Evolutionary conservation across 2,797 vertebrate species (phyloP).

Genomic region (Oreonectes daqikongensis): DNA sequence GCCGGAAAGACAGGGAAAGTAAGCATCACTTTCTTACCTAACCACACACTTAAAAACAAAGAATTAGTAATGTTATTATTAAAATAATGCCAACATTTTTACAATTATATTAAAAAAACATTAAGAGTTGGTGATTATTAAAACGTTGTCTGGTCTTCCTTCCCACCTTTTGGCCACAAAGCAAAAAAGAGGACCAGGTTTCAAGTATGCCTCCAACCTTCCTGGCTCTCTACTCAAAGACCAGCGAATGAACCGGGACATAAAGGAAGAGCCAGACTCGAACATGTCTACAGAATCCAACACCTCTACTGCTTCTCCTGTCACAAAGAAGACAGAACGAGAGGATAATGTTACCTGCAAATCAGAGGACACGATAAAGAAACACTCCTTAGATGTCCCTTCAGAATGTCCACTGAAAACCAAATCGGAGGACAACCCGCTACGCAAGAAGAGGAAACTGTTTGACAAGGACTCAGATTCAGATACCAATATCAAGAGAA

Average conservation of each 20-base stretch:
- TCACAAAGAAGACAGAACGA: conserved; percentile 76
- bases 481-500: conserved; percentile 84
- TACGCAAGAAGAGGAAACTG: conserved; percentile 88
- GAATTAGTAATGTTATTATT: not conserved
- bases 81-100: not conserved
- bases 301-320: conserved; percentile 63
- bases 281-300: conserved; percentile 67
- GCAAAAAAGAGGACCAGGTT: conserved; percentile 99
- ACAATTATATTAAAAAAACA: no score
- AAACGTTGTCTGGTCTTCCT: conserved; percentile 85
- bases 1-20: conserved; percentile 98
- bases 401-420: conserved; percentile 83
- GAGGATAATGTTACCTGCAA: conserved; percentile 86
- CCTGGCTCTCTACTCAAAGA: conserved; percentile 94
- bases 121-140: conserved; percentile 72
- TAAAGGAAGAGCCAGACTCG: conserved; percentile 84
- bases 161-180: conserved; percentile 90
- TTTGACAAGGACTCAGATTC: conserved; percentile 89
- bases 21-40: conserved; percentile 75
- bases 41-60: not conserved
- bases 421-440: conserved; percentile 78
- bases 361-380: conserved; percentile 84
- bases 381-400: conserved; percentile 69
- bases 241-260: conserved; percentile 84
- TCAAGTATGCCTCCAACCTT: conserved; percentile 96